Evolutionary conservation across 2,888 invertebrate genomes (phyloP).

Genomic region (Coelogynopora nodosa): DNA sequence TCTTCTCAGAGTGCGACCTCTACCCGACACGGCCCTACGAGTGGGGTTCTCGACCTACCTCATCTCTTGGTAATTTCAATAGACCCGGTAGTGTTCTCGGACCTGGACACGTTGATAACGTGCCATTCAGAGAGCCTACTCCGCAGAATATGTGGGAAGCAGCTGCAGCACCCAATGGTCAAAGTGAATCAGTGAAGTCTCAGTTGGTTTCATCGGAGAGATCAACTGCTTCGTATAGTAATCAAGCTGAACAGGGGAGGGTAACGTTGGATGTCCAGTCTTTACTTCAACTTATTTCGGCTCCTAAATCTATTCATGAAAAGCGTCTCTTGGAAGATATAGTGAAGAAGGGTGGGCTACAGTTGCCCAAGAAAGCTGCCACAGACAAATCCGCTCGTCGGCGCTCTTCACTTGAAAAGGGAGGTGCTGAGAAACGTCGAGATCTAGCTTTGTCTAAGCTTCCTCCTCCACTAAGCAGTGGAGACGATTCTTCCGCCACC

Average conservation of each 20-base stretch:
- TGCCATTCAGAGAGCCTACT: neutral
- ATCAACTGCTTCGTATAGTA: neutral
- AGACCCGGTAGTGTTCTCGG: neutral
- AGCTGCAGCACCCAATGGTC: neutral
- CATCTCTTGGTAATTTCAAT: neutral
- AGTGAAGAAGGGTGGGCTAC: neutral
- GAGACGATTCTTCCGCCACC: neutral
- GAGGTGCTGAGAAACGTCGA: neutral
- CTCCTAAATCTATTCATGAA: neutral
- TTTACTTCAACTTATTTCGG: neutral
- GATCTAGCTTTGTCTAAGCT: too few species aligned
- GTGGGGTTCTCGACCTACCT: neutral
- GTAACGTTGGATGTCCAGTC: neutral
- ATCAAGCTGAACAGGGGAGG: neutral
- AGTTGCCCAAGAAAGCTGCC: neutral
- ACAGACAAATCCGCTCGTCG: neutral
- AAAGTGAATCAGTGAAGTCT: neutral
- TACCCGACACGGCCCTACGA: neutral
- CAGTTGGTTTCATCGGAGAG: neutral
- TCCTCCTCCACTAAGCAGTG: neutral
- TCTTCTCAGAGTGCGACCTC: neutral
- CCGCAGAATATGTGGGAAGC: neutral
- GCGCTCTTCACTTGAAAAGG: neutral
- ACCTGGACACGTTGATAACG: neutral
- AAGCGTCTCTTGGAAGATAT: neutral